phyloP scores from a whole-genome alignment of 2,888 invertebrate genomes.

The Philonicus albiceps region DNA sequence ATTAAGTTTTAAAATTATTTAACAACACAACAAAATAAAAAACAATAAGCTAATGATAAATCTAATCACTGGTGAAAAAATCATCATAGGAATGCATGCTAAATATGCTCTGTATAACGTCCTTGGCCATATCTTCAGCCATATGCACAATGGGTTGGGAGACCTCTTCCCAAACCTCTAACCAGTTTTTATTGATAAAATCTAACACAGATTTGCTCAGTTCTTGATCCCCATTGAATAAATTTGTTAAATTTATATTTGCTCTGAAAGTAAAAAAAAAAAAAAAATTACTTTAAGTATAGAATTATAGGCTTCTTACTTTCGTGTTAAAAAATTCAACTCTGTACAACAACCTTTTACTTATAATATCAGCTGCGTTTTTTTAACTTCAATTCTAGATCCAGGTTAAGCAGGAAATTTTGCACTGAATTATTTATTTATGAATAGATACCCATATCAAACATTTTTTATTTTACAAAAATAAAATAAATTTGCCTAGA shows the following conservation, averaged over 20 bases:
- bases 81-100: neutral
- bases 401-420: no score
- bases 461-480: no score
- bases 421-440: no score
- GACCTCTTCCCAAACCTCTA: conserved; percentile 62
- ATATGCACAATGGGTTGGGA: conserved; percentile 51
- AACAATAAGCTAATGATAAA: neutral
- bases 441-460: no score
- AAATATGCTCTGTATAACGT: conserved; percentile 55
- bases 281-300: neutral
- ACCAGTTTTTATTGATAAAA: conserved; percentile 61
- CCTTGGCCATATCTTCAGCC: conserved; percentile 53
- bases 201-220: neutral
- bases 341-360: no score
- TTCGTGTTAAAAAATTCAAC: neutral
- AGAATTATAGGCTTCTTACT: neutral
- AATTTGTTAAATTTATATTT: conserved; percentile 7
- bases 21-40: neutral
- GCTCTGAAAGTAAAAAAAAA: neutral
- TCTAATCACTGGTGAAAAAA: neutral
- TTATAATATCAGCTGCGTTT: no score
- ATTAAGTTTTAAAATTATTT: neutral
- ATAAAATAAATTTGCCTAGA: no score
- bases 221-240: conserved; percentile 17
- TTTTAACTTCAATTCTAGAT: no score